These are phyloP conservation scores for Cephus pulcher DNA, from an alignment of 2,888 invertebrate genomes.

Conservation along the genomic window DNA sequence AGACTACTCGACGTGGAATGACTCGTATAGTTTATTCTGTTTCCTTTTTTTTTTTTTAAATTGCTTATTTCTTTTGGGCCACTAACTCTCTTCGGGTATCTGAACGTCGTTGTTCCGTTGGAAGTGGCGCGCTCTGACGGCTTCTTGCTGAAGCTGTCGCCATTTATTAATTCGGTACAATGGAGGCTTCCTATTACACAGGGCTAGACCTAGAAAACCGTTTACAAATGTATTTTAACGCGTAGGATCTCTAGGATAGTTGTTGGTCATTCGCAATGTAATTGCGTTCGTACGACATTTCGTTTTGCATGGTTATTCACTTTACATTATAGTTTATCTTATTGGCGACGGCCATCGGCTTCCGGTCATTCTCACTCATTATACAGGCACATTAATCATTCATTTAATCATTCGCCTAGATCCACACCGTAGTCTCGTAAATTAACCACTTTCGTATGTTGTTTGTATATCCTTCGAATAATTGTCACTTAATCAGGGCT, in stretches of 20 bases:
- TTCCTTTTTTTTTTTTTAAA: conserved; percentile 31
- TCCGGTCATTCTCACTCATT: conserved; percentile 28
- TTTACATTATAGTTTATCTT: conserved; percentile 22
- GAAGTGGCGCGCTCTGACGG: neutral
- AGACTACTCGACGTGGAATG: neutral
- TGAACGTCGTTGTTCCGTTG: conserved; percentile 16
- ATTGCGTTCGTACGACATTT: conserved; percentile 22
- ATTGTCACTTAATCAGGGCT: neutral
- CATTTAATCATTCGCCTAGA: conserved; percentile 16
- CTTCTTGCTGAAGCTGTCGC: neutral
- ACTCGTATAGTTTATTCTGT: conserved; percentile 10
- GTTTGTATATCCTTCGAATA: neutral
- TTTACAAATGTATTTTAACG: neutral
- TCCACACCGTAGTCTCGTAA: neutral
- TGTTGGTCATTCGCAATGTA: conserved; percentile 52
- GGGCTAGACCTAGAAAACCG: neutral
- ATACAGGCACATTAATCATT: conserved; percentile 21
- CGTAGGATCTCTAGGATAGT: conserved; percentile 56
- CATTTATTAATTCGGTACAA: neutral
- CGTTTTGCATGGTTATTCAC: conserved; percentile 30
- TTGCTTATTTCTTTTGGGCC: conserved; percentile 43
- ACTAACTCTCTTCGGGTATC: conserved; percentile 60
- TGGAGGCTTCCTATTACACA: neutral
- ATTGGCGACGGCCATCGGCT: conserved; percentile 24
- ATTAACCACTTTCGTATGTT: neutral